phyloP scores from a whole-genome alignment of 2,113 vertebrate species.

The Labeo catla region DNA sequence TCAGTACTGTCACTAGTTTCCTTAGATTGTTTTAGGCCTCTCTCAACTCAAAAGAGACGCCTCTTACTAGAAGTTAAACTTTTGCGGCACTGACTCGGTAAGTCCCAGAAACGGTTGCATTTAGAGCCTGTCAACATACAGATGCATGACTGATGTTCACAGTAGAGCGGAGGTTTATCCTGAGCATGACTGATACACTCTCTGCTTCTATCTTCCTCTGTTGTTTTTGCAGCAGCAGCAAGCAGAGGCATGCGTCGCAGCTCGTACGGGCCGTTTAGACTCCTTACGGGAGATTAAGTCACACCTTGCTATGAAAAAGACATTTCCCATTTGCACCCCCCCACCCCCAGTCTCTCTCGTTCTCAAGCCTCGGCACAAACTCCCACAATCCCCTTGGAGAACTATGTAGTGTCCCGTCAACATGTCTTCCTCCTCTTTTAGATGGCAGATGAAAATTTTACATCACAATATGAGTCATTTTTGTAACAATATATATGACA shows the following conservation, averaged over 20 bases:
- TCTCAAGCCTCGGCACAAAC: constrained; percentile 62
- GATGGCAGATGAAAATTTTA: no score
- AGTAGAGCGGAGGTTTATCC: no score
- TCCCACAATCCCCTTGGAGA: constrained; percentile 63
- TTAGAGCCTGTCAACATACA: no score
- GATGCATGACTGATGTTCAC: not conserved
- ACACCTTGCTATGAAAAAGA: constrained; percentile 75
- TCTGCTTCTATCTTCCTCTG: constrained; percentile 42
- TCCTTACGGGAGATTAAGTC: constrained; percentile 77
- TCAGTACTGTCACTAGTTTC: not conserved
- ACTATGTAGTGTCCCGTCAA: constrained; percentile 18
- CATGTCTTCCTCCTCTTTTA: constrained; percentile 17
- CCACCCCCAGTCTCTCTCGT: constrained; percentile 17
- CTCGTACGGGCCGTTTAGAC: constrained; percentile 72
- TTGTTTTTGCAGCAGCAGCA: constrained; percentile 61
- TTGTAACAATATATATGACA: no score
- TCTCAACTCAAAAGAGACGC: not conserved
- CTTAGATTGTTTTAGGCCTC: not conserved
- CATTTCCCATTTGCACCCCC: constrained; percentile 63
- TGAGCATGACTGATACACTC: no score
- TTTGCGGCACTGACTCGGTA: not conserved
- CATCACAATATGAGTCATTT: not conserved
- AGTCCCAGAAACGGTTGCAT: no score
- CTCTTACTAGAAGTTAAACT: not conserved
- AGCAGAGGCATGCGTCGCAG: constrained; percentile 74